Evolutionary conservation across 1,140 invertebrate genomes (phyloP), one percentile per base, ranked within the genome.

Genomic region (Ladona fulva): DNA sequence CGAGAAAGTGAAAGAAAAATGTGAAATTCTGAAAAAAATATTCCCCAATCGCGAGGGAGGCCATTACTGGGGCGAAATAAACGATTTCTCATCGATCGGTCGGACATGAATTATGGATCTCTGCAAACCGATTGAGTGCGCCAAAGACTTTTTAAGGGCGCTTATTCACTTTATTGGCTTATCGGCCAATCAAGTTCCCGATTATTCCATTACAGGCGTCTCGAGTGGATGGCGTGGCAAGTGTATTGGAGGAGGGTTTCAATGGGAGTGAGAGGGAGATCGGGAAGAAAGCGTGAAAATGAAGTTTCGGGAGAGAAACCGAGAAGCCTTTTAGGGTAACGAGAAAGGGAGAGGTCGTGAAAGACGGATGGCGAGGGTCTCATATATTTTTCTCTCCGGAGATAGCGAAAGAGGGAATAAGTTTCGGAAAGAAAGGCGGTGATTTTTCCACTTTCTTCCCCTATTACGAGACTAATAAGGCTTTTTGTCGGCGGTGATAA

Each of bases 221-320:
- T 66, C 52, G 52, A 66, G 52, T 66, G 52, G 1, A 66, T 66
- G 3, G 10, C 44, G 44, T 19, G 44, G 44, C 10, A 52, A 10
- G 44, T 19, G 10, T 10, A 19, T 10, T 10, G 44, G 44, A 19
- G 44, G 44, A 19, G 52, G 52, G 52, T 5, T 66, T 16, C 16
- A 1, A 66, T 22, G 52, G 52, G 5, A 19, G 44, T 10, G 44
- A n/a, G n/a, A n/a, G n/a, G n/a, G 44, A 52, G 44, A 19, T 10
- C 44, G 52, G 52, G 52, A 66, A 66, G n/a, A 66, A 66, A 66
- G 52, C 52, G 52, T 66, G 52, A 66, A 66, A 66, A 66, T 66
- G 52, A 66, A 66, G n/a, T 66, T 66, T 66, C 52, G 14, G 44
- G 44, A 52, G 44, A 52, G 44, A 52, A 10, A 52, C 19, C 19